Conservation (phyloP, 2,113 vertebrate species). For the Lagopus muta region DNA sequence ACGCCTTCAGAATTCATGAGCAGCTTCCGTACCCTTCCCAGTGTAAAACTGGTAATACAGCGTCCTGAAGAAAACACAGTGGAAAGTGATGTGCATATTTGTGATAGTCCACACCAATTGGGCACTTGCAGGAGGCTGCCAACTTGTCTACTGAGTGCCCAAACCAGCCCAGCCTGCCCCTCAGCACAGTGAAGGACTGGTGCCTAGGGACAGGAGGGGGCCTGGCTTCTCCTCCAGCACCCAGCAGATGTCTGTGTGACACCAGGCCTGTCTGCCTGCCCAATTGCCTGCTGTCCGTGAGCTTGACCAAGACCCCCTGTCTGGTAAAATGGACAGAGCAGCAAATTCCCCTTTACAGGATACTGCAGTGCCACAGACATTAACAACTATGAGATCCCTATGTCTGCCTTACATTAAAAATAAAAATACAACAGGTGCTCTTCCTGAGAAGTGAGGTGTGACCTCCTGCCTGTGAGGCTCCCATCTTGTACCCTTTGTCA, state of each 20-base stretch:
- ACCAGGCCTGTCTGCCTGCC: too few relatives aligned
- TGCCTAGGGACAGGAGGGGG: too few relatives aligned
- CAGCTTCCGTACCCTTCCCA: not conserved
- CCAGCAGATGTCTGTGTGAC: too few relatives aligned
- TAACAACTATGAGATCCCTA: not conserved
- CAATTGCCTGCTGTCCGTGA: too few relatives aligned
- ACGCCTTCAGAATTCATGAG: not conserved
- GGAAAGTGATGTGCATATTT: not conserved
- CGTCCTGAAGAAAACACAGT: not conserved
- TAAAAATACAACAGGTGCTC: not conserved
- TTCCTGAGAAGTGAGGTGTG: not conserved
- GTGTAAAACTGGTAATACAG: not conserved
- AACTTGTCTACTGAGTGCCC: accelerated
- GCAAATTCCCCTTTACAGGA: not conserved
- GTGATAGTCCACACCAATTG: accelerated
- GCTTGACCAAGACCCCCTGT: too few relatives aligned
- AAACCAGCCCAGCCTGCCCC: not conserved
- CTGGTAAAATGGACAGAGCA: not conserved
- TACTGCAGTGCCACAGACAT: not conserved
- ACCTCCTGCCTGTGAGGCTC: not conserved
- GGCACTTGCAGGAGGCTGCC: not conserved
- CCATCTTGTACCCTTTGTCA: not conserved
- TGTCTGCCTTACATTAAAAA: not conserved
- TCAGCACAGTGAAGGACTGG: too few relatives aligned
- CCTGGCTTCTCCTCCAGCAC: too few relatives aligned